Conservation (phyloP, 2,888 invertebrate species). For the Drosophila rubida region DNA sequence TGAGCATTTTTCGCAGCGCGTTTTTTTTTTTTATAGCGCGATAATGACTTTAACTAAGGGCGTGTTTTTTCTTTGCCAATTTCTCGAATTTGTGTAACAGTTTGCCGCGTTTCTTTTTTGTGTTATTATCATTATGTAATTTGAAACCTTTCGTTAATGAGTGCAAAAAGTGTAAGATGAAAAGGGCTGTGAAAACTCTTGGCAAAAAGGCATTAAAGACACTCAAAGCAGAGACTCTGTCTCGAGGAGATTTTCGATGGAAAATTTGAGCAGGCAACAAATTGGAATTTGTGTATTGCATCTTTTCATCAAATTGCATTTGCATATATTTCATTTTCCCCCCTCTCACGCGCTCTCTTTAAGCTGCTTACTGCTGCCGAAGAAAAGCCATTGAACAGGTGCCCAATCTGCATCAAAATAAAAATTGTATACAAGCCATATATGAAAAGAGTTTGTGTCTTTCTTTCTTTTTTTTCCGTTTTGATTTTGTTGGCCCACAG, state of each 20-base stretch:
- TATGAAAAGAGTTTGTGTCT: slow-evolving; percentile 2
- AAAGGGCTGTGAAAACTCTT: not conserved
- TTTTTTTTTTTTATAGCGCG: not conserved
- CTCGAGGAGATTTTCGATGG: not conserved
- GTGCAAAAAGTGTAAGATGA: slow-evolving; percentile 12
- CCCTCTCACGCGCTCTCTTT: slow-evolving; percentile 2
- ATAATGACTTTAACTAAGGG: slow-evolving; percentile 1
- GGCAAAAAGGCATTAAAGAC: not conserved
- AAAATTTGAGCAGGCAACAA: not conserved
- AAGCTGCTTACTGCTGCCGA: slow-evolving; percentile 27
- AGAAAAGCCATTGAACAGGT: slow-evolving; percentile 19
- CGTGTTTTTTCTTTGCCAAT: not conserved
- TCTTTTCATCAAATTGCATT: slow-evolving; percentile 23
- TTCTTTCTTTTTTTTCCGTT: not conserved
- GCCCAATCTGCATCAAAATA: slow-evolving; percentile 15
- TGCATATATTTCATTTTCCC: slow-evolving; percentile 10
- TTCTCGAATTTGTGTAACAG: slow-evolving; percentile 4
- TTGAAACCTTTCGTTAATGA: slow-evolving; percentile 30
- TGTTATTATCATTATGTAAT: slow-evolving; percentile 28
- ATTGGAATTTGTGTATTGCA: slow-evolving; percentile 8
- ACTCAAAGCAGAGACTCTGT: not conserved
- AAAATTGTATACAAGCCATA: slow-evolving; percentile 2
- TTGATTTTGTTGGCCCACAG: not conserved
- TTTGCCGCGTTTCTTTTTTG: not conserved
- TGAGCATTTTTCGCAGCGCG: not conserved